Conservation (phyloP, 1,140 invertebrate species). For the Pachyrhynchus sulphureomaculatus region DNA sequence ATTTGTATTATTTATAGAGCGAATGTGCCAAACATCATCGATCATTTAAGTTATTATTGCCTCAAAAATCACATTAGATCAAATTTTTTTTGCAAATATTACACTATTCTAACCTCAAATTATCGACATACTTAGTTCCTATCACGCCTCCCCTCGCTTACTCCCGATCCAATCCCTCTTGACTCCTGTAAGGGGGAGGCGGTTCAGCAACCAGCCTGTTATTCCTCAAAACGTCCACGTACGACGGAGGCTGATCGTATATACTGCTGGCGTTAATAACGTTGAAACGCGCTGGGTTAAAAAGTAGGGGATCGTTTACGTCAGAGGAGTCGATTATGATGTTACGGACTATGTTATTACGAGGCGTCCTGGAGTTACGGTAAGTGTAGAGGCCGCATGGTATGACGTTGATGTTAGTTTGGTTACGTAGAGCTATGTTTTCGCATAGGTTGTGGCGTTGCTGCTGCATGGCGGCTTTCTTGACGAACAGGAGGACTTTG, state of each 20-base stretch:
- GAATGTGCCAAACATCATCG: no score
- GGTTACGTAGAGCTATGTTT: constrained; percentile 36
- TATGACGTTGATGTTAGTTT: constrained; percentile 36
- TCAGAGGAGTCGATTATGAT: constrained; percentile 39
- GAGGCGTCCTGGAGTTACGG: constrained; percentile 26
- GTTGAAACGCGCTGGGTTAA: constrained; percentile 22
- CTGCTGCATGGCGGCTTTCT: constrained; percentile 39
- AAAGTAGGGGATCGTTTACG: constrained; percentile 40
- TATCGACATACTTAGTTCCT: no score
- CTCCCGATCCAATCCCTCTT: constrained; percentile 4
- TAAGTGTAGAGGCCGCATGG: constrained; percentile 36
- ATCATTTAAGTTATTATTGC: no score
- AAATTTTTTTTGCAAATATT: no score
- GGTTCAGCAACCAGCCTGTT: constrained; percentile 39
- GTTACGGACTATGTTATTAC: constrained; percentile 25
- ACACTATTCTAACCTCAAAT: no score
- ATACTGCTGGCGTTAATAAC: constrained; percentile 18
- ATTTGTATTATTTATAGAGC: no score
- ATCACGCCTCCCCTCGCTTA: no score
- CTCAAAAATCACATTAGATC: no score
- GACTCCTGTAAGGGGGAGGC: constrained; percentile 48
- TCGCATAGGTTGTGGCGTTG: constrained; percentile 32
- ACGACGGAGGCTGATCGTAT: constrained; percentile 46
- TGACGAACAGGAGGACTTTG: constrained; percentile 44
- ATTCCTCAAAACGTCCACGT: constrained; percentile 39